Evolutionary conservation across 1,140 invertebrate species (phyloP).

Genomic region (Cephus cinctus): DNA sequence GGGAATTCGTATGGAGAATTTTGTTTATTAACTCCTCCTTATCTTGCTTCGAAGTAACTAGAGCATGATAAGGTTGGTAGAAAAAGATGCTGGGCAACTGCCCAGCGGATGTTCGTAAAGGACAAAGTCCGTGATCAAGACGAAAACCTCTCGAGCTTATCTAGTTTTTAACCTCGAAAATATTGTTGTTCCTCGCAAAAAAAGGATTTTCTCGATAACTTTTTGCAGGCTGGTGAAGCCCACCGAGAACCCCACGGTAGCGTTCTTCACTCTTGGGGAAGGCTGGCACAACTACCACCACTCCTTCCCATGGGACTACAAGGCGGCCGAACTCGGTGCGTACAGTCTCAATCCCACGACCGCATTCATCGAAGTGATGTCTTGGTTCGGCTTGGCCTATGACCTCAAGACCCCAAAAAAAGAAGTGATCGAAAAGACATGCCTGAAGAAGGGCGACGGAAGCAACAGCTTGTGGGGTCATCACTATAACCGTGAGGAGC

Average conservation of each 20-base stretch:
- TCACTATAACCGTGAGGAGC: conserved; percentile 16
- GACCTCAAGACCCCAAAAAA: conserved; percentile 49
- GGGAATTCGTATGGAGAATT: too few species aligned
- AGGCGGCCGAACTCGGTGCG: conserved; percentile 54
- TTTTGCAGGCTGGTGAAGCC: conserved; percentile 62
- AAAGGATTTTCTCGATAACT: too few species aligned
- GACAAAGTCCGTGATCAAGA: too few species aligned
- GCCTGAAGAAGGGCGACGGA: conserved; percentile 40
- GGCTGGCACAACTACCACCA: conserved; percentile 75
- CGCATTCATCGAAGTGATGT: conserved; percentile 63
- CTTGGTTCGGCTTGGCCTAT: conserved; percentile 61
- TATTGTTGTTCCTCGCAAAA: too few species aligned
- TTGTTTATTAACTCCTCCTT: too few species aligned
- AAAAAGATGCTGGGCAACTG: too few species aligned
- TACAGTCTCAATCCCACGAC: conserved; percentile 61
- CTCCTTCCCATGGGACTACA: conserved; percentile 69
- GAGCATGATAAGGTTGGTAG: too few species aligned
- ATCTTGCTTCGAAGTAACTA: too few species aligned
- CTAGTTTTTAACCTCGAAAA: too few species aligned
- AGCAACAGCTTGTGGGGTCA: conserved; percentile 33
- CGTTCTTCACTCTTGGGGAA: conserved; percentile 51
- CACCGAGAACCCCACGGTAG: conserved; percentile 51
- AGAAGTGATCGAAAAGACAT: conserved; percentile 32
- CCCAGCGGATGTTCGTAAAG: too few species aligned
- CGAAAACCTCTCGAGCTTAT: too few species aligned